Evolutionary conservation across 2,113 vertebrate species (phyloP).

Genomic region (Amia ocellicauda): DNA sequence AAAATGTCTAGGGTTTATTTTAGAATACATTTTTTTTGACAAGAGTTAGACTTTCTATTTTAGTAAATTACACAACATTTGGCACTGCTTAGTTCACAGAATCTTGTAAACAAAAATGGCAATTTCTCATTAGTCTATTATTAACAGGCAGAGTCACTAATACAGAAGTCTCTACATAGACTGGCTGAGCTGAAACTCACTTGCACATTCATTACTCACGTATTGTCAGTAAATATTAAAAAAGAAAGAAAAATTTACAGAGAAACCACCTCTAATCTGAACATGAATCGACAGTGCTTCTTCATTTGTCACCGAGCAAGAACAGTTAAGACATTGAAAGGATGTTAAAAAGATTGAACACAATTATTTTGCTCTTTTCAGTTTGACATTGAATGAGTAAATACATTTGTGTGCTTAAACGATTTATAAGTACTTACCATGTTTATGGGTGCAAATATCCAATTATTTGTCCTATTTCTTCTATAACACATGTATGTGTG

Average conservation of each 20-base stretch:
- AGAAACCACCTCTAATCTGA: not conserved
- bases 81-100: conserved; percentile 39
- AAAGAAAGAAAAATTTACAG: conserved; percentile 27
- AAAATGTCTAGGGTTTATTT: conserved; percentile 53
- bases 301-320: not conserved
- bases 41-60: conserved; percentile 40
- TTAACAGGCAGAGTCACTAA: conserved; percentile 30
- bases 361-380: not conserved
- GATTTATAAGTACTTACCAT: no score
- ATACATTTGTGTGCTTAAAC: no score
- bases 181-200: no score
- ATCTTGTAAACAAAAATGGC: conserved; percentile 39
- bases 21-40: conserved; percentile 41
- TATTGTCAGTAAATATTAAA: not conserved
- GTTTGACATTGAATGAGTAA: not conserved
- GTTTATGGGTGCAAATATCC: no score
- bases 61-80: conserved; percentile 46
- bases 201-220: conserved; percentile 9
- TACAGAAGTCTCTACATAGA: conserved; percentile 37
- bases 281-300: not conserved
- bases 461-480: no score
- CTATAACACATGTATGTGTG: no score
- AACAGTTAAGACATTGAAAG: conserved; percentile 2
- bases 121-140: conserved; percentile 15
- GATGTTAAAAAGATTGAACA: not conserved